A percentile compares a stretch with the other conserved stretches of the same genome.
Conservation (phyloP, 2,888 invertebrate genomes). For the Polylopha cassiicola region DNA sequence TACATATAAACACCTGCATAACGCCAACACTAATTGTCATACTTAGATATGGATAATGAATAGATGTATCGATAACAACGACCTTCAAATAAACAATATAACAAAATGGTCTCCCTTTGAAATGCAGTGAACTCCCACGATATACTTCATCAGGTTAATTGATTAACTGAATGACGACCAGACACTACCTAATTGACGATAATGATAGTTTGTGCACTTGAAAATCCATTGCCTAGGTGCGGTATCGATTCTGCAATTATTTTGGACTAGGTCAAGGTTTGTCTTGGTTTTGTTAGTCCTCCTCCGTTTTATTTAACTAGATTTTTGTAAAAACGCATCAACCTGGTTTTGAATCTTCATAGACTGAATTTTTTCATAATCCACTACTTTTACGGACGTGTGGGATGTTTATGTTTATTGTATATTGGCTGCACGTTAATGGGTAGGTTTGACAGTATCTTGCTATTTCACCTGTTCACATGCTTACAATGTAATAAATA, state of each 20-base stretch:
- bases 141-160: constrained; percentile 12
- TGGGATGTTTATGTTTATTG: too few species aligned
- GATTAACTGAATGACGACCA: constrained; percentile 13
- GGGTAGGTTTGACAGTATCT: too few species aligned
- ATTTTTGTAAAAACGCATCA: too few species aligned
- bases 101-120: constrained; percentile 34
- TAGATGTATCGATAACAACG: constrained; percentile 22
- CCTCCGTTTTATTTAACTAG: background rate
- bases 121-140: constrained; percentile 22
- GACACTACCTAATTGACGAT: constrained; percentile 15
- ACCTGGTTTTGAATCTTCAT: too few species aligned
- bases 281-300: background rate
- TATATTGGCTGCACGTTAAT: too few species aligned
- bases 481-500: too few species aligned
- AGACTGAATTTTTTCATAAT: too few species aligned
- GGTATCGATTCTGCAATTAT: constrained; percentile 11
- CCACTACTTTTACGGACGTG: too few species aligned
- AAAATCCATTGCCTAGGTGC: constrained; percentile 17
- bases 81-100: constrained; percentile 41
- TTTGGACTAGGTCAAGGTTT: constrained; percentile 9
- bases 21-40: constrained; percentile 19
- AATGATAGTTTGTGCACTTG: constrained; percentile 18
- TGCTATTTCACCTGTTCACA: too few species aligned
- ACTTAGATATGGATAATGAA: too few species aligned
- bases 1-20: constrained; percentile 30